Percentiles rank a stretch among this genome's conserved stretches.
These are phyloP conservation scores for Chelonus formosanus DNA, from an alignment of 2,888 invertebrate species.

Conservation along the genomic window DNA sequence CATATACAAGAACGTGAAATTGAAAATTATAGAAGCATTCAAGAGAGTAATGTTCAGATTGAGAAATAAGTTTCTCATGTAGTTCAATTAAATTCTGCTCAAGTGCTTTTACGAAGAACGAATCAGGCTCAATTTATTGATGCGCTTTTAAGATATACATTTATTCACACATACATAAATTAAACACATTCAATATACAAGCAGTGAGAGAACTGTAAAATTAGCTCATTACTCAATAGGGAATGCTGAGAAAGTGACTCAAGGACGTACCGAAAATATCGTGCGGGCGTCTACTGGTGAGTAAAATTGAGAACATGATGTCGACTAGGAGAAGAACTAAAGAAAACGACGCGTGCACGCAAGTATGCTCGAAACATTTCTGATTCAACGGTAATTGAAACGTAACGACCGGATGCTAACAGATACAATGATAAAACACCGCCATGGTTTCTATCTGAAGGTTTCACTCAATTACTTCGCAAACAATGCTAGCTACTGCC, in stretches of 20 bases:
- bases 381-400: constrained; percentile 34
- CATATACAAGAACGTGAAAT: constrained; percentile 6
- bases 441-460: constrained; percentile 31
- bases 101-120: not conserved
- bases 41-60: not conserved
- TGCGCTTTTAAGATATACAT: constrained; percentile 2
- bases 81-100: constrained; percentile 14
- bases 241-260: constrained; percentile 52
- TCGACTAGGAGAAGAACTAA: constrained; percentile 6
- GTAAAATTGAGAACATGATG: constrained; percentile 17
- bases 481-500: constrained; percentile 28
- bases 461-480: constrained; percentile 35
- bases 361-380: constrained; percentile 23
- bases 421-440: constrained; percentile 32
- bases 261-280: constrained; percentile 50
- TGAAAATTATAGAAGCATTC: constrained; percentile 8
- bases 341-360: constrained; percentile 11
- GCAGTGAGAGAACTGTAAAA: constrained; percentile 41
- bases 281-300: constrained; percentile 26
- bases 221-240: constrained; percentile 54
- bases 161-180: not conserved
- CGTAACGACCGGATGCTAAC: constrained; percentile 34
- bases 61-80: not conserved
- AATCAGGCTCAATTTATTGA: constrained; percentile 11
- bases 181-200: not conserved